Base-by-base conservation (phyloP, 2,797 vertebrate genomes). In the Mastacembelus armatus region DNA sequence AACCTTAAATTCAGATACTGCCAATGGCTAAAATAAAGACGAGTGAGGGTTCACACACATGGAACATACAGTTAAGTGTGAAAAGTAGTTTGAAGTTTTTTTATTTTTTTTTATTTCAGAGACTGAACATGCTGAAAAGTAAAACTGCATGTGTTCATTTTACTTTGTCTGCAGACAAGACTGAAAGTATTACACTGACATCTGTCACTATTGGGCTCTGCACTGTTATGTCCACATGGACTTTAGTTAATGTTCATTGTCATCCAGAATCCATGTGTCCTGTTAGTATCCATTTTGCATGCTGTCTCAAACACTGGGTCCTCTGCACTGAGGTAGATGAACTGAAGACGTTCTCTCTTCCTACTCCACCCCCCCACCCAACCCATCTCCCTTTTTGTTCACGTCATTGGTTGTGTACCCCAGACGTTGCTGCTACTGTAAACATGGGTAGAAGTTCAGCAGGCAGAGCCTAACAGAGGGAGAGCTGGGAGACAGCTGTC, bases 241-340 rank as follows among this genome's bases (percentile, higher is more conserved):
- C 76, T 74, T 71, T 42, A 78, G 74, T 78, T 83, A 50, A 79
- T 39, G 61, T 81, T 65, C 65, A 58, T 74, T 39, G 57, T 75
- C 79, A 45, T 71, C 72, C 72, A 61, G 72, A 77, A 76, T 83
- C 69, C 64, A 61, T 32, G 66, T 77, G 77, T 88, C 70, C 70
- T 80, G 74, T 86, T 66, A 9, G 49, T 67, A 26, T 56, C 69
- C 54, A 44, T 85, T 83, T 52, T 88, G 88, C 88, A 90, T 88
- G 85, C 58, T 77, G 76, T 86, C 81, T 87, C 78, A 73, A 89
- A 91, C 89, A 91, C 90, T 92, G 91, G 88, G 71, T 85, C 86
- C 63, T 89, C 82, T 71, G 73, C 81, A 74, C 77, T 72, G 82
- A 80, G 66, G 70, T 67, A 45, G 69, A 75, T 24, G 10, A 71